phyloP scores from a whole-genome alignment of 2,888 invertebrate genomes.

The Pollenia labialis region DNA sequence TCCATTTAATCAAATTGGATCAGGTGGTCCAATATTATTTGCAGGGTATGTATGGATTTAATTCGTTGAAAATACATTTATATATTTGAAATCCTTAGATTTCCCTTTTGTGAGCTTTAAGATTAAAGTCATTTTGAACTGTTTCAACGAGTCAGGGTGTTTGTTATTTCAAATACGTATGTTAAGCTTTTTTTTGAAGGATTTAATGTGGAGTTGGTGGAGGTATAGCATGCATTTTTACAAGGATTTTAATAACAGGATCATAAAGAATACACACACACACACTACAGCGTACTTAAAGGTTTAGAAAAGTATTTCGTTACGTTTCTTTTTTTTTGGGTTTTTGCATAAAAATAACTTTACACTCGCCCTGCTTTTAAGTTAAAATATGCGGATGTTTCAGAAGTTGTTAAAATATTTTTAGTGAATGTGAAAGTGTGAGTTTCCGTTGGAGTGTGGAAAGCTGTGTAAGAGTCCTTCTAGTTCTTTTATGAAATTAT shows the following conservation, averaged over 20 bases:
- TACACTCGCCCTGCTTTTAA: conserved; percentile 7
- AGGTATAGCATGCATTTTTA: not conserved
- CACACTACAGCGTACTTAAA: not conserved
- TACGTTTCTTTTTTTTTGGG: too few species aligned
- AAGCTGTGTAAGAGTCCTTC: not conserved
- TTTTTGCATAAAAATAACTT: conserved; percentile 51
- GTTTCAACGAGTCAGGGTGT: not conserved
- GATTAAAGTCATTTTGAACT: conserved; percentile 38
- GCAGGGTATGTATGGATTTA: not conserved
- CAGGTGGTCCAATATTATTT: too few species aligned
- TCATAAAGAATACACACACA: not conserved
- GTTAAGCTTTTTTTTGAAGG: conserved; percentile 20
- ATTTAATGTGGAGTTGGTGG: not conserved
- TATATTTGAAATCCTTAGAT: not conserved
- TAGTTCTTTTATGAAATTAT: conserved; percentile 31
- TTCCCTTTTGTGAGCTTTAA: conserved; percentile 17
- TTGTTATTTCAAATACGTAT: conserved; percentile 18
- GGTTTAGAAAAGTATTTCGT: not conserved
- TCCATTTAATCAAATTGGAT: too few species aligned
- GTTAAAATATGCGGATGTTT: conserved; percentile 1
- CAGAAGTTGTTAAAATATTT: not conserved
- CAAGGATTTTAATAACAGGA: not conserved
- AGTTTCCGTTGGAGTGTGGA: not conserved
- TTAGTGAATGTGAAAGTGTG: not conserved
- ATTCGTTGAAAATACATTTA: not conserved